Evolutionary conservation across 2,888 invertebrate species (phyloP).

Genomic region (Seladonia tumulorum): DNA sequence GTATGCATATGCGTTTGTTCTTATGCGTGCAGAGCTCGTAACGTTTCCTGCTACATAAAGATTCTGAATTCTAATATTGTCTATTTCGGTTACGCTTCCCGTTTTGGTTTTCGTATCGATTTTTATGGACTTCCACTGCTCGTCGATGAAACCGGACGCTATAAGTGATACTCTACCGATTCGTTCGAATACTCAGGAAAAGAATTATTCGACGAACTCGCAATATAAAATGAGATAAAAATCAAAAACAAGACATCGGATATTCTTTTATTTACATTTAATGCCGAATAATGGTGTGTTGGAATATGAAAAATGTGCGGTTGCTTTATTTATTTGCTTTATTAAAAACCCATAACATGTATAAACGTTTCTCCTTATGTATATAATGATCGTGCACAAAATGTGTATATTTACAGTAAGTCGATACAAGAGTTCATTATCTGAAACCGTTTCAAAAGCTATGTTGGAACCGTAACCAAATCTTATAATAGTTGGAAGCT

Average conservation of each 20-base stretch:
- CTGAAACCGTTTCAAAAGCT: not conserved
- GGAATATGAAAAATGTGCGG: not conserved
- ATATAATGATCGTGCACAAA: not conserved
- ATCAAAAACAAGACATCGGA: not conserved
- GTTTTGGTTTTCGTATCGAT: no score
- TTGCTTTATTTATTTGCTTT: not conserved
- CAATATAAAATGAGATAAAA: no score
- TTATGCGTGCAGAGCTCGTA: no score
- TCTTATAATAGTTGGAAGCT: not conserved
- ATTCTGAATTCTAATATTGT: no score
- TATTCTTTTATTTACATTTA: no score
- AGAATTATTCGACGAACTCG: not conserved
- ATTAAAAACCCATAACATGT: slow-evolving; percentile 6
- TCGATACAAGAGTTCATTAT: not conserved
- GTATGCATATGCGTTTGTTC: no score
- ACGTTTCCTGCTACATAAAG: no score
- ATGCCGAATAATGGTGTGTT: not conserved
- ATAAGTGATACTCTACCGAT: no score
- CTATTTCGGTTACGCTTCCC: no score
- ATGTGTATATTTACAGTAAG: not conserved
- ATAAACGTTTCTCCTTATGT: not conserved
- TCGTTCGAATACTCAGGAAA: no score
- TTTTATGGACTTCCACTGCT: no score
- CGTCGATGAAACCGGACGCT: no score
- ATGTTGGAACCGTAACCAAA: not conserved